Conservation (phyloP, 2,113 vertebrate genomes). For the Salvelinus alpinus region DNA sequence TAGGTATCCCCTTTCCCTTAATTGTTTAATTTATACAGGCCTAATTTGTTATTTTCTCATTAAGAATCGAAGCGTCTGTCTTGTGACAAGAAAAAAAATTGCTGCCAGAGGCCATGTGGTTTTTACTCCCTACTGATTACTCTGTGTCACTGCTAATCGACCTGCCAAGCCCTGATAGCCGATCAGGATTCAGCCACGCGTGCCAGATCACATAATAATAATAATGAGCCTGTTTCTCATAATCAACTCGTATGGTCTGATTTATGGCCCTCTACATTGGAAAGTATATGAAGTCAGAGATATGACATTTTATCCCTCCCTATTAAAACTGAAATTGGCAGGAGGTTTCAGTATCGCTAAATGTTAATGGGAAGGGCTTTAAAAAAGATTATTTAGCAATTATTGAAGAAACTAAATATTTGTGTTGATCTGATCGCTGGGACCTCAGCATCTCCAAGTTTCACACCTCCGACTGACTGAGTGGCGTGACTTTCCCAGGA, state of each 20-base stretch:
- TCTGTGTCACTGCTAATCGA: not conserved
- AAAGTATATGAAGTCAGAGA: slow-evolving; percentile 35
- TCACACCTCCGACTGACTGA: slow-evolving; percentile 53
- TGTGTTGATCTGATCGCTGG: slow-evolving; percentile 6
- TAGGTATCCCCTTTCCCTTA: too few species aligned
- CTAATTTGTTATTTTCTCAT: slow-evolving; percentile 21
- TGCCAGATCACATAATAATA: not conserved
- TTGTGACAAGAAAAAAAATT: slow-evolving; percentile 34
- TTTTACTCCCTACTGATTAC: too few species aligned
- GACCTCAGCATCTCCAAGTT: slow-evolving; percentile 40
- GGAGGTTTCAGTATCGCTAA: slow-evolving; percentile 39
- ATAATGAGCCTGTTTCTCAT: slow-evolving; percentile 34
- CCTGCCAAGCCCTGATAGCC: slow-evolving; percentile 21
- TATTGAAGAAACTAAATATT: slow-evolving; percentile 57
- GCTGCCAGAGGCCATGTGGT: slow-evolving; percentile 20
- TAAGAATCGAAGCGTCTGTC: slow-evolving; percentile 7
- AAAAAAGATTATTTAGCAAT: slow-evolving; percentile 56
- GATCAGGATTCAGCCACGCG: slow-evolving; percentile 25
- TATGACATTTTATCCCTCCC: slow-evolving; percentile 12
- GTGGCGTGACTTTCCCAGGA: slow-evolving; percentile 31
- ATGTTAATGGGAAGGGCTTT: slow-evolving; percentile 49
- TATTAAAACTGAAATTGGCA: slow-evolving; percentile 58
- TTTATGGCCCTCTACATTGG: slow-evolving; percentile 32
- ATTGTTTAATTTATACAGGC: too few species aligned
- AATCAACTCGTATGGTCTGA: slow-evolving; percentile 22